phyloP scores from a whole-genome alignment of 2,113 vertebrate genomes.

The Syrmaticus mikado region DNA sequence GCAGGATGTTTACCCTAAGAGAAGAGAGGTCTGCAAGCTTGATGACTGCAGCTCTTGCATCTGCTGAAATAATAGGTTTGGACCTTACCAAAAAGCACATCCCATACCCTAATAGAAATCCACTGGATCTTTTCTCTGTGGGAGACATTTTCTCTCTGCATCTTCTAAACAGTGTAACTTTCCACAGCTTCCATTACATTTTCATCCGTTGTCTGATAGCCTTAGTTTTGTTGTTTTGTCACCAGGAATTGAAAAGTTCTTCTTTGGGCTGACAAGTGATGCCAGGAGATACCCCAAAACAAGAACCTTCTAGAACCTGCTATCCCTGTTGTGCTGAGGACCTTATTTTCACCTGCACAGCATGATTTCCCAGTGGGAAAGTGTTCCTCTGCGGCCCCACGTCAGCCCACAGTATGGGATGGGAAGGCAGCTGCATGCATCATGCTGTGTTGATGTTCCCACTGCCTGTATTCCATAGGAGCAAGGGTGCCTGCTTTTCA shows the following conservation, averaged over 20 bases:
- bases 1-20: accelerated
- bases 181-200: not conserved
- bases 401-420: accelerated
- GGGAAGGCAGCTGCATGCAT: accelerated
- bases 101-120: not conserved
- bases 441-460: not conserved
- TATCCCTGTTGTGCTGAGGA: not conserved
- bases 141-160: not conserved
- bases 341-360: not conserved
- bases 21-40: not conserved
- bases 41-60: not conserved
- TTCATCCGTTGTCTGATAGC: not conserved
- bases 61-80: not conserved
- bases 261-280: not conserved
- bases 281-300: not conserved
- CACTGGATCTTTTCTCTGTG: not conserved
- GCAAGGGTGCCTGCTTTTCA: not conserved
- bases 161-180: not conserved
- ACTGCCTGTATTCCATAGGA: not conserved
- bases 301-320: not conserved
- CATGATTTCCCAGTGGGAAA: not conserved
- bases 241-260: not conserved
- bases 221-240: not conserved
- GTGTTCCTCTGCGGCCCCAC: accelerated
- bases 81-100: not conserved